Conservation (phyloP, 2,113 vertebrate genomes). For the Sinosuthora webbiana region DNA sequence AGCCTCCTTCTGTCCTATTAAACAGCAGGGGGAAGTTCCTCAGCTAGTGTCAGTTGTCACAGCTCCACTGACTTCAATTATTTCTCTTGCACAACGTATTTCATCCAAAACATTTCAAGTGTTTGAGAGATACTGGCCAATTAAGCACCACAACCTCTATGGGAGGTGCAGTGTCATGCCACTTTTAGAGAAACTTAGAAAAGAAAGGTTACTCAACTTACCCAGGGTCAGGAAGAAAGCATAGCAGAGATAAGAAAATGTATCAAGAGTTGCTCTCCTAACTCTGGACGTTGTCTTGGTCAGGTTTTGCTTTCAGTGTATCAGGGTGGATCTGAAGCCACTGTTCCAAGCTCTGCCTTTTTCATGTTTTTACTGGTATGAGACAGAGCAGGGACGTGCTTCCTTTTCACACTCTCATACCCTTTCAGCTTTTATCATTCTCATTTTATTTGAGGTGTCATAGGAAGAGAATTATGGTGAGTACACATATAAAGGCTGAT, state of each 20-base stretch:
- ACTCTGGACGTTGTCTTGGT: neutral
- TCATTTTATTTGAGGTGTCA: neutral
- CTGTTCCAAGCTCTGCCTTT: neutral
- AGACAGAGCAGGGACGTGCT: neutral
- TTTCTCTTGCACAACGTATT: slow-evolving; percentile 26
- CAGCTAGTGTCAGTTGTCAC: slow-evolving; percentile 19
- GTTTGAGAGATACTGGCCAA: slow-evolving; percentile 16
- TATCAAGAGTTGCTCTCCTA: neutral
- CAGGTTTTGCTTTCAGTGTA: neutral
- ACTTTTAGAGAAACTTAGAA: neutral
- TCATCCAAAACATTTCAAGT: slow-evolving; percentile 2
- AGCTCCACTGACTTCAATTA: slow-evolving; percentile 57
- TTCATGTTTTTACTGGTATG: neutral
- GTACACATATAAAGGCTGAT: neutral
- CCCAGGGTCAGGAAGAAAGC: neutral
- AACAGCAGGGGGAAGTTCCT: slow-evolving; percentile 13
- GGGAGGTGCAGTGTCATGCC: neutral
- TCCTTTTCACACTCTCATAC: neutral
- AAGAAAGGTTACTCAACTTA: slow-evolving; percentile 15
- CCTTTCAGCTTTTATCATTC: neutral
- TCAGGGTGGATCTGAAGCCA: neutral
- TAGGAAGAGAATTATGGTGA: neutral
- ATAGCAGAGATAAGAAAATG: neutral
- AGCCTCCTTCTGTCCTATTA: slow-evolving; percentile 46
- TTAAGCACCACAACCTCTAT: slow-evolving; percentile 1